Base-by-base conservation (phyloP, 2,797 vertebrate genomes). In the Macroramphosus scolopax region DNA sequence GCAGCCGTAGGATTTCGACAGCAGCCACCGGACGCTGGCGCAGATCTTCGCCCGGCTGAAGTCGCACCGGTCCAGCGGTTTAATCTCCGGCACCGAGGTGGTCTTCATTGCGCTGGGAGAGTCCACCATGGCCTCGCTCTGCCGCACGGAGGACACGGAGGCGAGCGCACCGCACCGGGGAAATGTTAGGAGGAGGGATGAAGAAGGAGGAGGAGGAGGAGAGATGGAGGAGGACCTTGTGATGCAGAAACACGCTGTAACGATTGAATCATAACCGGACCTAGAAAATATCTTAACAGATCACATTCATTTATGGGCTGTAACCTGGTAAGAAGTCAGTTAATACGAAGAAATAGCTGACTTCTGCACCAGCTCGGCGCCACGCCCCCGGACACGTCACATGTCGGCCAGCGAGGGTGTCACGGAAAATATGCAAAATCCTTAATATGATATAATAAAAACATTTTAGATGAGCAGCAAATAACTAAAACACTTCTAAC, bases 21-120 rank as follows among this genome's bases (percentile, higher is more conserved):
- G 83, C 63, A 94, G 86, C 94, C 94, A 96, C 52, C 91, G 90
- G 59, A 93, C 75, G 72, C 91, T 92, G 65, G 92, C 92, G 54
- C 92, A 85, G 52, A 87, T 89, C 83, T 92, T 92, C 42, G 93
- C 93, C 65, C 92, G 85, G 68, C 57, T 69, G 68, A 89, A 89
- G 62, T 95, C 92, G 69, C 93, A 96, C 72, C 88, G 91, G 74
- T 95, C 92, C 87, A 95, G 83, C 44, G 93, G 92, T 63, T 89
- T 90, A 78, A 95, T 93, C 85, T 95, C 93, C 72, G 91, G 92
- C 42, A 93, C 92, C 76, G 93, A 73, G 70, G 84, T 89, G 57
- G 84, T 85, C 69, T 84, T 91, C 87, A 85, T 84, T 35, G 55
- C 61, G 46, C 75, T 68, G 50, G 83, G 63, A 52, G 76, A 69